These are phyloP conservation scores for Peromyscus eremicus DNA, from an alignment of 2,797 vertebrate species.

Conservation along the genomic window DNA sequence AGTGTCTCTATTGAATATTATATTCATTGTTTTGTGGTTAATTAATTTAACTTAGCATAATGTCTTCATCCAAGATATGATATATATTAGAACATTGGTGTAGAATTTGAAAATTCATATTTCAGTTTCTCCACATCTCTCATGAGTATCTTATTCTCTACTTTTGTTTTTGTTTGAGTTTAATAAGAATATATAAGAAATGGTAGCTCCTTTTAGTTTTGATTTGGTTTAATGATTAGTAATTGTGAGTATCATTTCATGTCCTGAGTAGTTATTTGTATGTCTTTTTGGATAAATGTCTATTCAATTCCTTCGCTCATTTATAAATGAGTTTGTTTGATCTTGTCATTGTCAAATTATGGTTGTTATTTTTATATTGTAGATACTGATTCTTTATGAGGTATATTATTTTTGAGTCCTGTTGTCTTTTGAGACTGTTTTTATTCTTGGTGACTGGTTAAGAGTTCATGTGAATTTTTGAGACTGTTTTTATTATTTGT, in stretches of 20 bases:
- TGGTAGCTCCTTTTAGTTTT: background rate
- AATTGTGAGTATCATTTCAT: background rate
- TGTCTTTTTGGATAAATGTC: conserved; percentile 3
- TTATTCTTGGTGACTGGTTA: background rate
- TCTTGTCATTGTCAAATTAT: background rate
- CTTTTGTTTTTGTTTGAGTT: background rate
- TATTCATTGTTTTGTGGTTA: background rate
- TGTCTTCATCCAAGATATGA: background rate
- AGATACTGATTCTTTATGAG: background rate
- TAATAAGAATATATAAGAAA: background rate
- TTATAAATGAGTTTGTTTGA: background rate
- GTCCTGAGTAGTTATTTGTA: background rate
- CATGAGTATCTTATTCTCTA: background rate
- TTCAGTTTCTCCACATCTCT: background rate
- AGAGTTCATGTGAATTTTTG: background rate
- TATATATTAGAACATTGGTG: background rate
- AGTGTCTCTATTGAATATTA: background rate
- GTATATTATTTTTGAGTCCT: background rate
- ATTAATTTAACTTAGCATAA: background rate
- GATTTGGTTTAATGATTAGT: background rate
- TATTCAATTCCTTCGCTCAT: background rate
- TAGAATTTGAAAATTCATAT: background rate
- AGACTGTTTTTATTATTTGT: background rate
- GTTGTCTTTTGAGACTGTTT: background rate
- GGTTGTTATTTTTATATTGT: background rate